Evolutionary conservation across 2,113 vertebrate genomes (phyloP).

Genomic region (Naja naja): DNA sequence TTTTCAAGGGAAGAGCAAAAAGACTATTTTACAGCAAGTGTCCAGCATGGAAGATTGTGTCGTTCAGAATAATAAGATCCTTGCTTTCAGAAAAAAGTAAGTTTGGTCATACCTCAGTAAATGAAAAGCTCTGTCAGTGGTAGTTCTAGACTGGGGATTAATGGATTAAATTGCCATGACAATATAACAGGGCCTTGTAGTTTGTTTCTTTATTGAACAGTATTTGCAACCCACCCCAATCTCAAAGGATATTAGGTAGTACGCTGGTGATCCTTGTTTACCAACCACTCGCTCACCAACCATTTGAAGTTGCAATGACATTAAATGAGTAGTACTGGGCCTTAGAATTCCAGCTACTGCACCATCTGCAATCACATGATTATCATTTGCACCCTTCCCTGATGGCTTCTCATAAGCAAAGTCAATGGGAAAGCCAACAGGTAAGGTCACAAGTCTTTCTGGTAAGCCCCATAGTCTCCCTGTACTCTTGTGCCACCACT

Average conservation of each 20-base stretch:
- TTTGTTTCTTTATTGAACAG: neutral
- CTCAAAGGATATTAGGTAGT: neutral
- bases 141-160: neutral
- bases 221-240: neutral
- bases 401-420: neutral
- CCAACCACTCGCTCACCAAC: neutral
- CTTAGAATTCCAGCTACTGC: neutral
- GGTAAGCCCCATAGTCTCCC: neutral
- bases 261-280: neutral
- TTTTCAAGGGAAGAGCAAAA: slow-evolving; percentile 82
- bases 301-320: neutral
- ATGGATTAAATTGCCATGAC: no score
- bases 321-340: neutral
- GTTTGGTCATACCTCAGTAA: neutral
- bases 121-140: neutral
- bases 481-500: neutral
- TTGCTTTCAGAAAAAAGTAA: slow-evolving; percentile 72
- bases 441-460: neutral
- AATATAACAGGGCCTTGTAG: neutral
- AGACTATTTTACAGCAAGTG: slow-evolving; percentile 73
- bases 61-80: slow-evolving; percentile 79
- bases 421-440: neutral
- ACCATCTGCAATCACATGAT: neutral
- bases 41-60: slow-evolving; percentile 72
- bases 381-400: neutral